Evolutionary conservation across 2,113 vertebrate genomes (phyloP), one percentile per base, ranked within the genome.

Genomic region (Murina feae): DNA sequence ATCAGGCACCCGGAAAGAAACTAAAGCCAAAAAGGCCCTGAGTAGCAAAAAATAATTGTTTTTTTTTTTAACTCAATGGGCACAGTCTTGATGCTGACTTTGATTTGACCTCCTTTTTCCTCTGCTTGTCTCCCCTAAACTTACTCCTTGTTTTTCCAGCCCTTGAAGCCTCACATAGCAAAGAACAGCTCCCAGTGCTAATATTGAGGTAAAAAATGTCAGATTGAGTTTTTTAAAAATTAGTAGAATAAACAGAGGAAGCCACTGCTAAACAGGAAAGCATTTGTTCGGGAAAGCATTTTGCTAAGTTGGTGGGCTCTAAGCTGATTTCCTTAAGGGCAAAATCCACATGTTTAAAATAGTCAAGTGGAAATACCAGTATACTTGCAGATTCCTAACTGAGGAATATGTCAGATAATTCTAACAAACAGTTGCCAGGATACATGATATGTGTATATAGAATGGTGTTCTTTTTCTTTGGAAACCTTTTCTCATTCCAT

Each of bases 311-410:
- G 69, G 55, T 83, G 47, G 23, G 28, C 65, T 85, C 58, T 75
- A 78, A 44, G n/a, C 42, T 95, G 55, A 88, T 91, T 89, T 89
- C 14, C 25, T 30, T 79, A 51, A 83, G n/a, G 63, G 35, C 14
- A 87, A 91, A 92, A 75, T 87, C 39, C 49, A 87, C 76, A 90
- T 92, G 51, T 89, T 89, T 84, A 7, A 93, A 84, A 91, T 68
- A 75, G 30, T 93, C 88, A 91, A 80, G 55, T 93, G 28, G 17
- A 84, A 85, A 82, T 51, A 85, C 49, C 89, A 78, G 28, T 90
- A 68, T 86, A 90, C 74, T 76, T 84, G 28, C 49, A 91, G 66
- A 91, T 75, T 79, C 49, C 42, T 88, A 75, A 90, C 2, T 49
- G 68, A 78, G 65, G 44, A 90, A 78, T 71, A 20, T 86, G 25